Base-by-base conservation (phyloP, 1,140 invertebrate genomes). In the Zophobas atratus region DNA sequence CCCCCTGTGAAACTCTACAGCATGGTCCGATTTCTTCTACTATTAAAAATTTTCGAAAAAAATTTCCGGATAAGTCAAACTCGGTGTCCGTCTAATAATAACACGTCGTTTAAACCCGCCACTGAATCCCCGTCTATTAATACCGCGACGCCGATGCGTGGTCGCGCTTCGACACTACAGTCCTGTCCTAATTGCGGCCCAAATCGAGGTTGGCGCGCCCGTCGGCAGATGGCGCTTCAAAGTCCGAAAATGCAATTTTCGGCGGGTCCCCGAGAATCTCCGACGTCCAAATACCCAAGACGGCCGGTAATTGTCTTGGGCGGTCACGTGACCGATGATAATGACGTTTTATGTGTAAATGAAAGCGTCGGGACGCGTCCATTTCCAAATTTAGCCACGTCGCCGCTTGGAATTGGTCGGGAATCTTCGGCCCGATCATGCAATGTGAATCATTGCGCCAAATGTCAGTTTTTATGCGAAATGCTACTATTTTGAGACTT, bases 381-480 rank as follows among this genome's bases (percentile, higher is more conserved):
- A 57, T 77, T 51, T 77, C 75, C 77, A 78, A 73, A 73, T 78
- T 78, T 78, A 78, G 77, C 55, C 77, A 78, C 70, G 70, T 71
- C 76, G 46, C 20, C 51, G 49, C 35, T 71, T 38, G 48, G 55
- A 39, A 51, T 72, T 49, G 51, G 51, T 82, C 82, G 82, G 74
- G 77, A 71, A 77, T 48, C 75, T 76, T 82, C 82, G 82, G 76
- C 51, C 32, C 71, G 70, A 73, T 76, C 77, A 72, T 73, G 76
- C 77, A 80, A 49, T 55, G 80, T 80, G 78, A 83, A 55, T 82
- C 82, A 83, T 70, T 43, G 75, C 73, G 71, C 41, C 53, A 76
- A 75, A 79, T 80, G 75, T 83, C 80, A 83, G 79, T 83, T 82
- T 82, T 81, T 70, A 60, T 73, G 70, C 77, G 78, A 78, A 78